Evolutionary conservation across 2,113 vertebrate species (phyloP), one percentile per base, ranked within the genome.

Genomic region (Dissostichus mawsoni): DNA sequence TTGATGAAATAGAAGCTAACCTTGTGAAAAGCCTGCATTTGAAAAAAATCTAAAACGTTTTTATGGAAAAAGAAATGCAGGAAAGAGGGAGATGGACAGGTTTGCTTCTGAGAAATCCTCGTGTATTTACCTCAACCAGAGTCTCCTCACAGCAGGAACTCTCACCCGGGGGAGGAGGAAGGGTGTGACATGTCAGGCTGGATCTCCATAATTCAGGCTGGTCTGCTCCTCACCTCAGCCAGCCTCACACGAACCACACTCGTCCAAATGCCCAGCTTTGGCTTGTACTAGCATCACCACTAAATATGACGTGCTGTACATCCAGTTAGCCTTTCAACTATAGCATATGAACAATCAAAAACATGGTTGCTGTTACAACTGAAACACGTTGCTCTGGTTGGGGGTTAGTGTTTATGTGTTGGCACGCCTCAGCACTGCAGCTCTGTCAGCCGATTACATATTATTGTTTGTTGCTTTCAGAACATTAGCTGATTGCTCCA

Each of bases 401-500:
- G 10, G 14, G 73, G 33, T 63, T 63, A 36, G 74, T 56, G 81
- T 78, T 80, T 68, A 45, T 41, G 3, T 14, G 69, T 1, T 51
- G 47, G 59, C 74, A 74, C 13, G 64, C 71, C 80, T 80, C 82
- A 58, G 69, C 74, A 59, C 72, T 62, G 29, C 56, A 64, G 65
- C 66, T 82, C 75, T 73, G 77, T 82, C 80, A 82, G 80, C 58
- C 16, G 11, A 78, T 89, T 88, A 87, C 76, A 88, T 84, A 88
- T 80, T 67, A 69, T 57, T 56, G 75, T 85, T 81, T 82, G 82
- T 68, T 79, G 81, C 84, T 87, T 84, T 80, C 81, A 57, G 77
- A 87, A 89, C 85, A 90, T 88, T 86, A 89, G 83, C 71, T 84
- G 83, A 92, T 90, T 85, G 73, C 83, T 90, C 83, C 83, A 65